Base-by-base conservation (phyloP, 2,888 invertebrate species). In the Chrysomela aeneicollis region DNA sequence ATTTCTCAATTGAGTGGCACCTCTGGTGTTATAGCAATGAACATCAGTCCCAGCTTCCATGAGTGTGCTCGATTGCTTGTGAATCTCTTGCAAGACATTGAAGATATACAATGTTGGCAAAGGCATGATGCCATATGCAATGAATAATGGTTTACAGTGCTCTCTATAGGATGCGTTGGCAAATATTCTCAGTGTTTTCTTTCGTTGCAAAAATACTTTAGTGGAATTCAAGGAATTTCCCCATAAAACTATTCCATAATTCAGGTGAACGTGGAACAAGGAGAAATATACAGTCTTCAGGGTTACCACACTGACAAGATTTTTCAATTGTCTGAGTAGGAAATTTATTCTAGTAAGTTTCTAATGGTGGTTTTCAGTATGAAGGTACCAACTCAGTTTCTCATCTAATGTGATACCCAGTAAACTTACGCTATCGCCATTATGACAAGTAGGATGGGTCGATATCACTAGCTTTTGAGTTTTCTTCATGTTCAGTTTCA, bases 171-270 rank as follows among this genome's bases (percentile, higher is more conserved):
- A 35, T 35, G 15, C 47, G 10, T 47, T 47, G 47, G 47, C 47
- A 5, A 47, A 15, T 47, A 47, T 47, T 47, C 17, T 47, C 47
- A 47, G n/a, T 47, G 47, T 15, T 9, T 47, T 47, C 47, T 47
- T 47, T n/a, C n/a, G 47, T 17, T 47, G 18, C 6, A 15, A 42
- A 18, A 47, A 47, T 47, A 47, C n/a, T 12, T 47, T 47, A 9
- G 35, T 10, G 35, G 35, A 10, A 9, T 35, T 8, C 35, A 9
- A 35, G 9, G 35, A 35, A 12, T 35, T 35, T 35, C 12, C 35
- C 35, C 10, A 35, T 2, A 35, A 26, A 5, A 26, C 26, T 26
- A 26, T 6, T 26, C 26, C 26, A 6, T 35, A 10, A 12, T 35
- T 35, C 12, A 35, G 12, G 12, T 35, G 35, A 35, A 5, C 4